Percentiles rank a stretch among this genome's conserved stretches.
These are phyloP conservation scores for Phlogophora meticulosa DNA, from an alignment of 2,888 invertebrate genomes.

Conservation along the genomic window DNA sequence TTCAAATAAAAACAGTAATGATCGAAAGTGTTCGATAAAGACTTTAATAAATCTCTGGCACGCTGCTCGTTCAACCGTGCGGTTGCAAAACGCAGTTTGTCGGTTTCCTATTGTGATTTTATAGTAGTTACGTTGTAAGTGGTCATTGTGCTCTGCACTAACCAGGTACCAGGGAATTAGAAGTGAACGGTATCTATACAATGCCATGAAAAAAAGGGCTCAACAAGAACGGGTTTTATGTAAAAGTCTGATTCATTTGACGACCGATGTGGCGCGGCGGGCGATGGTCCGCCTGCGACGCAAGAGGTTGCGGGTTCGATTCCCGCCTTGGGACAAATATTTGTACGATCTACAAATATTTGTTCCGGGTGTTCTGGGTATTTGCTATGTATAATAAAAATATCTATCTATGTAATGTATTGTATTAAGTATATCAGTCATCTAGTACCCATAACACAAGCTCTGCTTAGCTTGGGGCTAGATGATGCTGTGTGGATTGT, in stretches of 20 bases:
- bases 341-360: too few relatives aligned
- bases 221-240: slow-evolving; percentile 6
- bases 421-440: too few relatives aligned
- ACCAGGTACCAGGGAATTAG: slow-evolving; percentile 35
- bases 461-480: too few relatives aligned
- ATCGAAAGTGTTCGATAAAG: slow-evolving; percentile 15
- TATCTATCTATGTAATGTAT: too few relatives aligned
- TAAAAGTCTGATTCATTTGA: neutral
- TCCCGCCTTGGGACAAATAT: too few relatives aligned
- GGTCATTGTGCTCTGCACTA: slow-evolving; percentile 43
- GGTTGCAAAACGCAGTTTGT: slow-evolving; percentile 53
- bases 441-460: too few relatives aligned
- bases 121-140: slow-evolving; percentile 33
- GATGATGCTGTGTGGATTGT: too few relatives aligned
- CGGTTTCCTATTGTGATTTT: slow-evolving; percentile 54
- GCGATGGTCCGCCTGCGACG: too few relatives aligned
- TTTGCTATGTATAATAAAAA: too few relatives aligned
- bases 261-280: too few relatives aligned
- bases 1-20: slow-evolving; percentile 17
- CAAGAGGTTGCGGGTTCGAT: too few relatives aligned
- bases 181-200: slow-evolving; percentile 19
- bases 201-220: neutral
- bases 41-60: slow-evolving; percentile 1
- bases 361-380: too few relatives aligned
- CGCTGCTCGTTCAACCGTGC: slow-evolving; percentile 43